Evolutionary conservation across 1,140 invertebrate genomes (phyloP).

Genomic region (Aleiodes sp.): DNA sequence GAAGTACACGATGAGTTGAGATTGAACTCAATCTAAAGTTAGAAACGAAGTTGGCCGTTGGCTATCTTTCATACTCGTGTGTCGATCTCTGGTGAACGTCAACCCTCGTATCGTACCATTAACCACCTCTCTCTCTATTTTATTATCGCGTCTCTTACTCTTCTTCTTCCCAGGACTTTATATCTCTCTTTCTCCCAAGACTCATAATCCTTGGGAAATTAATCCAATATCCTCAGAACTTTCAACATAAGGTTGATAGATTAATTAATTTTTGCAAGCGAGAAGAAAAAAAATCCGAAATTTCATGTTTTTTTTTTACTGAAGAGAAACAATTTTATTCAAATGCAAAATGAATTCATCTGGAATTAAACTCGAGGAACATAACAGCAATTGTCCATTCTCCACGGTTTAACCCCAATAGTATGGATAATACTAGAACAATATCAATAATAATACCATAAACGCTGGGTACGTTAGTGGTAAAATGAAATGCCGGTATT

Average conservation of each 20-base stretch:
- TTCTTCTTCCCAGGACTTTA: not conserved
- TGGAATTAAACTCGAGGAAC: not conserved
- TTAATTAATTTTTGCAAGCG: too few species aligned
- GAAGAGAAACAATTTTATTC: too few species aligned
- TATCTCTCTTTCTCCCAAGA: conserved; percentile 29
- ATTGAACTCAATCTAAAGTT: conserved; percentile 56
- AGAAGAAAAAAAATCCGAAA: too few species aligned
- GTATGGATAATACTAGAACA: conserved; percentile 9
- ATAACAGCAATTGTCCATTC: not conserved
- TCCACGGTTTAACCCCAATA: not conserved
- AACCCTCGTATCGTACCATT: not conserved
- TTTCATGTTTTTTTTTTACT: too few species aligned
- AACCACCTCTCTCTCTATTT: not conserved
- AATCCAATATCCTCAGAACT: too few species aligned
- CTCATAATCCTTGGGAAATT: not conserved
- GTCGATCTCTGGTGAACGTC: conserved; percentile 29
- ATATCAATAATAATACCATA: conserved; percentile 23
- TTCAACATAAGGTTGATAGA: too few species aligned
- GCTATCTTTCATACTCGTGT: conserved; percentile 46
- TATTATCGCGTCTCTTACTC: not conserved
- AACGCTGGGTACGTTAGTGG: not conserved
- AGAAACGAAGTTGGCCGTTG: conserved; percentile 39
- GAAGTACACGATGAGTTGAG: conserved; percentile 25
- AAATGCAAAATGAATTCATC: not conserved
- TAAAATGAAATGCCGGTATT: not conserved